Conservation (phyloP, 2,797 vertebrate species). For the Rhabdomys pumilio region DNA sequence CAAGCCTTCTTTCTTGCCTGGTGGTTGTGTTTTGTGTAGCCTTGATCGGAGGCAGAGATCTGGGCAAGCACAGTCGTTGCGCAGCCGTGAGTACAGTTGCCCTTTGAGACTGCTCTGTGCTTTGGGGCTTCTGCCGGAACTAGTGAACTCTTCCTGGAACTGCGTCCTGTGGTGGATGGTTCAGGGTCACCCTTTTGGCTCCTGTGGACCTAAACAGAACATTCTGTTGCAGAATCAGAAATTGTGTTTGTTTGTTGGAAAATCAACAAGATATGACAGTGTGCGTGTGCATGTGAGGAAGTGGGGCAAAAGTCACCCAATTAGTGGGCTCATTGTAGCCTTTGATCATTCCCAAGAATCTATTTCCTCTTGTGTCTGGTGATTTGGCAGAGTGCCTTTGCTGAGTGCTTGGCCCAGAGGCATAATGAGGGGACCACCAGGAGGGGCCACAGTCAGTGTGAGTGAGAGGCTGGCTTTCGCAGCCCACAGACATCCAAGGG, state of each 20-base stretch:
- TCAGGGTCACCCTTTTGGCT: slow-evolving; percentile 35
- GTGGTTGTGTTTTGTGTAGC: accelerated
- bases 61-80: accelerated
- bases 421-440: accelerated
- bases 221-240: slow-evolving; percentile 50
- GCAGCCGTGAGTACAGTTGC: background rate
- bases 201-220: slow-evolving; percentile 58
- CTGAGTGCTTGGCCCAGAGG: accelerated
- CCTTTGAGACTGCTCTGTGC: background rate
- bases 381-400: background rate
- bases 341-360: background rate
- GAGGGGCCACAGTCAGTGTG: accelerated
- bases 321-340: background rate
- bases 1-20: background rate
- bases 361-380: background rate
- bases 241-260: slow-evolving; percentile 61
- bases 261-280: slow-evolving; percentile 29
- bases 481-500: background rate
- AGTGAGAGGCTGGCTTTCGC: background rate
- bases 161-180: background rate
- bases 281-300: background rate
- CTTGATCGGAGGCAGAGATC: background rate
- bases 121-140: background rate
- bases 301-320: slow-evolving; percentile 20
- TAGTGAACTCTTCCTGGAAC: slow-evolving; percentile 69